A percentile compares a stretch with the other conserved stretches of the same genome.
Conservation (phyloP, 2,113 vertebrate genomes). For the Spilogale gracilis region DNA sequence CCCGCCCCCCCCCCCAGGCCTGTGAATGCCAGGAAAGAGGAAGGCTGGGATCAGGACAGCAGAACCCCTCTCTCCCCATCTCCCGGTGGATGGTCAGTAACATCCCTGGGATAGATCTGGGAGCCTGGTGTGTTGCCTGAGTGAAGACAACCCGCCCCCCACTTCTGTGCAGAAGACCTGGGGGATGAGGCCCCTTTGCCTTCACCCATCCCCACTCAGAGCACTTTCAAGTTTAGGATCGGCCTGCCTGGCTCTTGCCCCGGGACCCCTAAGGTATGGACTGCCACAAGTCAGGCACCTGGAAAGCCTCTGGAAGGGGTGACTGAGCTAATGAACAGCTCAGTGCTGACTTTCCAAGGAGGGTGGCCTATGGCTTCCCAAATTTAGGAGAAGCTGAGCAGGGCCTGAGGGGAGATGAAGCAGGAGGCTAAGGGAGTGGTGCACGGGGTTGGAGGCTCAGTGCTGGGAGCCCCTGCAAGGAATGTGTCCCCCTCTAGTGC, state of each 20-base stretch:
- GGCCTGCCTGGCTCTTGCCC: not conserved
- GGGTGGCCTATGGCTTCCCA: not conserved
- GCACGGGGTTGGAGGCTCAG: not conserved
- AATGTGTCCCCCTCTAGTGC: not conserved
- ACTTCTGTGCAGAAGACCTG: not conserved
- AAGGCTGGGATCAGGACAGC: too few species aligned
- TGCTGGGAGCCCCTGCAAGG: rapidly evolving
- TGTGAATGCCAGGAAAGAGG: not conserved
- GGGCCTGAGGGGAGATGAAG: not conserved
- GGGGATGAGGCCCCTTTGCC: not conserved
- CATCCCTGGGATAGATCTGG: not conserved
- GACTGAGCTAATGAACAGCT: not conserved
- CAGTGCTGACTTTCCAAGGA: not conserved
- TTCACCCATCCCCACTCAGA: not conserved
- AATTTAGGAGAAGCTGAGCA: not conserved
- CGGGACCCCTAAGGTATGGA: not conserved
- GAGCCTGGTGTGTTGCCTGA: not conserved
- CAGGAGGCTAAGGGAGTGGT: not conserved
- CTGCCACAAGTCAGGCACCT: not conserved
- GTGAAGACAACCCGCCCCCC: not conserved
- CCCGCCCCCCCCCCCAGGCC: not conserved
- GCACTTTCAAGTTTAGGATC: not conserved
- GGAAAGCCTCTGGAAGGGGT: not conserved
- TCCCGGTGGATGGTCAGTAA: not conserved
- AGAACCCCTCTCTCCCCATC: not conserved